These are phyloP conservation scores for Channa maculata DNA, from an alignment of 2,113 vertebrate genomes.

Conservation along the genomic window DNA sequence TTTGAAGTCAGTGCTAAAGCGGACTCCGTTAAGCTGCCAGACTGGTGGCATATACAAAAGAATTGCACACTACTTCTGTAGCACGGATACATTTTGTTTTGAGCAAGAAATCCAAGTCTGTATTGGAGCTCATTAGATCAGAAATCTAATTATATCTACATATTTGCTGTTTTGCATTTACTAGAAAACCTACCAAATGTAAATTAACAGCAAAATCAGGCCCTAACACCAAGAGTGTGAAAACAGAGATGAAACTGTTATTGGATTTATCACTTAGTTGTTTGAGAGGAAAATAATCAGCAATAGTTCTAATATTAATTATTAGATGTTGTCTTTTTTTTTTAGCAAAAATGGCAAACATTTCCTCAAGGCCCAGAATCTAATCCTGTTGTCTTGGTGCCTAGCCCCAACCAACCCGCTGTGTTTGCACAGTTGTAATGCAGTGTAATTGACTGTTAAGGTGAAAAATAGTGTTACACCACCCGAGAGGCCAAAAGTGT, in stretches of 20 bases:
- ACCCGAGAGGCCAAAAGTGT: too few species aligned
- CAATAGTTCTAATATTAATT: neutral
- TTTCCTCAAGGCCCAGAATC: too few species aligned
- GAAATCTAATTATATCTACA: neutral
- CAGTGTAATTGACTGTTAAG: too few species aligned
- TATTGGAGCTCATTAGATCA: neutral
- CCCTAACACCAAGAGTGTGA: neutral
- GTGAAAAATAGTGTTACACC: too few species aligned
- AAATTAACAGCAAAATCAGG: neutral
- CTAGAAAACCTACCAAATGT: neutral
- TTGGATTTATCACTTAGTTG: neutral
- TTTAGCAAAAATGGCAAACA: too few species aligned
- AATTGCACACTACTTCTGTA: neutral
- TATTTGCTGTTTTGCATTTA: neutral
- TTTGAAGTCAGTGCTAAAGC: slow-evolving; percentile 16
- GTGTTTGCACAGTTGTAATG: too few species aligned
- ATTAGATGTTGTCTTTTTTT: too few species aligned
- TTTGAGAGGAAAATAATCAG: neutral
- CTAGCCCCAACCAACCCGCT: too few species aligned
- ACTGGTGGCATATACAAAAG: neutral
- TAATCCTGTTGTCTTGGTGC: too few species aligned
- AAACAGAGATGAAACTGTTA: neutral
- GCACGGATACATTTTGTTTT: neutral
- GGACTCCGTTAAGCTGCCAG: neutral
- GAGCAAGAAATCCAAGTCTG: neutral